These are phyloP conservation scores for Ramphastos sulfuratus DNA, from an alignment of 2,113 vertebrate species.

Conservation along the genomic window DNA sequence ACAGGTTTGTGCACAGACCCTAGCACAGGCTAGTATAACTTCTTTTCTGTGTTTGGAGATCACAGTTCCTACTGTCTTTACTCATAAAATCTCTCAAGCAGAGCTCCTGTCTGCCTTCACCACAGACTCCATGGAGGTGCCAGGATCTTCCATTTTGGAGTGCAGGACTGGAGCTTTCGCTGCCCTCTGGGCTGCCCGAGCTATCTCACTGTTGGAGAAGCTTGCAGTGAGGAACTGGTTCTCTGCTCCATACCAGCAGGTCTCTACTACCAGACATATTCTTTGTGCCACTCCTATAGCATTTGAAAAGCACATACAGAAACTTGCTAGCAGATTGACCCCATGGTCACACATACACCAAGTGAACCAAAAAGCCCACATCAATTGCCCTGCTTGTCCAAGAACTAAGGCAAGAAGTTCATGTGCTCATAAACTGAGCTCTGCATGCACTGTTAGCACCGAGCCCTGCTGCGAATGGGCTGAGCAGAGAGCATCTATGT, in stretches of 20 bases:
- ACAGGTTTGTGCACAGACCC: neutral
- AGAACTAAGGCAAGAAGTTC: neutral
- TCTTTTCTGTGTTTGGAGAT: neutral
- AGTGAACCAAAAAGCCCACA: accelerated
- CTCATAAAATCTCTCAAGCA: neutral
- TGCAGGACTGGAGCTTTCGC: neutral
- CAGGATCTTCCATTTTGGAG: neutral
- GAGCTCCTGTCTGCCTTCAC: neutral
- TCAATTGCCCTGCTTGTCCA: neutral
- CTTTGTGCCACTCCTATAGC: neutral
- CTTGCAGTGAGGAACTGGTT: neutral
- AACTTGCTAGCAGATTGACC: neutral
- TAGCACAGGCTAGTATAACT: neutral
- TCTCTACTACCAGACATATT: neutral
- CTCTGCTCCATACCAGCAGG: neutral
- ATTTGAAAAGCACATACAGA: neutral
- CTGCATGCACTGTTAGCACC: neutral
- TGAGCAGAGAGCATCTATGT: neutral
- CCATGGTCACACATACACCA: neutral
- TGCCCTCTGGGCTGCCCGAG: neutral
- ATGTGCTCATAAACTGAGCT: neutral
- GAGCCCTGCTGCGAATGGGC: neutral
- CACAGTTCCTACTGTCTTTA: neutral
- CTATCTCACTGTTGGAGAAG: neutral
- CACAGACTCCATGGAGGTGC: neutral